Conservation (phyloP, 2,797 vertebrate species). For the Acrossocheilus wenchowensis region DNA sequence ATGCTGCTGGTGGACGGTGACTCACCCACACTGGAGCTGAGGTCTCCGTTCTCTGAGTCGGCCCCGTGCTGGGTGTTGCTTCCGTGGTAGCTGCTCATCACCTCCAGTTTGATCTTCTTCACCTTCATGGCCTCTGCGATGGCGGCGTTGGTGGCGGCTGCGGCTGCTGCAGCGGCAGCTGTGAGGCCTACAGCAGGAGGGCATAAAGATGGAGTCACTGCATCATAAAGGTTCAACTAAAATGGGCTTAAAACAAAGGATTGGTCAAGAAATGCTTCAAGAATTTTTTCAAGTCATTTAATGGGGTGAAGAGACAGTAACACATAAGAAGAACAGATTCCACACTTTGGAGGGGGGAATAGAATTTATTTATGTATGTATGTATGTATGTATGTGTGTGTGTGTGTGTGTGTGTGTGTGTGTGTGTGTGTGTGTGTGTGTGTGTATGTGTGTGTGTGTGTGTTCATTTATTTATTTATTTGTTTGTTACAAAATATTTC, state of each 20-base stretch:
- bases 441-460: too few relatives aligned
- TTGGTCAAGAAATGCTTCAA: neutral
- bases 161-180: constrained; percentile 92
- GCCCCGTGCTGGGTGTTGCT: constrained; percentile 92
- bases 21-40: constrained; percentile 96
- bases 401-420: too few relatives aligned
- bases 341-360: too few relatives aligned
- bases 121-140: constrained; percentile 99
- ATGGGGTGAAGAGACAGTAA: neutral
- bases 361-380: too few relatives aligned
- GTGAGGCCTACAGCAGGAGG: constrained; percentile 85
- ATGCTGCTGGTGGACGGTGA: constrained; percentile 56
- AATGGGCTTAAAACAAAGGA: neutral
- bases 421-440: too few relatives aligned
- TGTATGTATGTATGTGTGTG: too few relatives aligned
- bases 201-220: constrained; percentile 55
- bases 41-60: constrained; percentile 96
- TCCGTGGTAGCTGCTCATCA: constrained; percentile 97
- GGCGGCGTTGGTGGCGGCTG: constrained; percentile 95
- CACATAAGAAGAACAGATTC: too few relatives aligned
- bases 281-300: neutral
- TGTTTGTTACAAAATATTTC: neutral
- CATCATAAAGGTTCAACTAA: neutral
- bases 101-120: constrained; percentile 99
- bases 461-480: too few relatives aligned